Percentiles rank a stretch among this genome's conserved stretches.
Conservation (phyloP, 2,888 invertebrate genomes). For the Bellardia pandia region DNA sequence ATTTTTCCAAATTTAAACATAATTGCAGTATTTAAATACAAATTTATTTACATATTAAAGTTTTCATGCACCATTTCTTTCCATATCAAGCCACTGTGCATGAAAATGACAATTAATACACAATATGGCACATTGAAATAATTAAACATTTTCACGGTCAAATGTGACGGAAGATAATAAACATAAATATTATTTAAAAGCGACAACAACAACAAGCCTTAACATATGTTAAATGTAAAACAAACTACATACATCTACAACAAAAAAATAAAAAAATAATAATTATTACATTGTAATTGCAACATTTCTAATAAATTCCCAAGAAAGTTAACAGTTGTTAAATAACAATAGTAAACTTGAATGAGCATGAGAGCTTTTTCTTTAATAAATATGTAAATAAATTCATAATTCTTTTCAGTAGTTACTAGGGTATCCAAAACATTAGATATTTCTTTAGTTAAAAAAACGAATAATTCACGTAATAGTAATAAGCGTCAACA, state of each 20-base stretch:
- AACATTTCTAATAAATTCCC: slow-evolving; percentile 27
- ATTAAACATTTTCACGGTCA: slow-evolving; percentile 71
- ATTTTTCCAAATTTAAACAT: too few species aligned
- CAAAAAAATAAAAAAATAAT: slow-evolving; percentile 12
- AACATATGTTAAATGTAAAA: slow-evolving; percentile 37
- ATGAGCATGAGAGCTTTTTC: slow-evolving; percentile 1
- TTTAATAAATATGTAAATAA: neutral
- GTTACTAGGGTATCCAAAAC: too few species aligned
- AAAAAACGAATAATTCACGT: too few species aligned
- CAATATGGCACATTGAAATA: slow-evolving; percentile 48
- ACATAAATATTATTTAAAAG: slow-evolving; percentile 32
- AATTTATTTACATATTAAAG: neutral
- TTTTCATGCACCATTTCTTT: neutral
- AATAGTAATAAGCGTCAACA: too few species aligned
- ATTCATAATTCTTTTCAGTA: neutral
- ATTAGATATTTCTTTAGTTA: too few species aligned
- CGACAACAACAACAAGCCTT: slow-evolving; percentile 37
- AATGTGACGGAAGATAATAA: slow-evolving; percentile 70
- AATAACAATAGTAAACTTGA: neutral
- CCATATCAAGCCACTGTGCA: slow-evolving; percentile 30
- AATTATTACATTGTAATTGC: slow-evolving; percentile 26
- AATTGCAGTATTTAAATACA: too few species aligned
- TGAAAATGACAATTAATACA: slow-evolving; percentile 32
- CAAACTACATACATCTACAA: neutral
- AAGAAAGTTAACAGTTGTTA: slow-evolving; percentile 44